Base-by-base conservation (phyloP, 2,113 vertebrate genomes). In the Coturnix japonica region DNA sequence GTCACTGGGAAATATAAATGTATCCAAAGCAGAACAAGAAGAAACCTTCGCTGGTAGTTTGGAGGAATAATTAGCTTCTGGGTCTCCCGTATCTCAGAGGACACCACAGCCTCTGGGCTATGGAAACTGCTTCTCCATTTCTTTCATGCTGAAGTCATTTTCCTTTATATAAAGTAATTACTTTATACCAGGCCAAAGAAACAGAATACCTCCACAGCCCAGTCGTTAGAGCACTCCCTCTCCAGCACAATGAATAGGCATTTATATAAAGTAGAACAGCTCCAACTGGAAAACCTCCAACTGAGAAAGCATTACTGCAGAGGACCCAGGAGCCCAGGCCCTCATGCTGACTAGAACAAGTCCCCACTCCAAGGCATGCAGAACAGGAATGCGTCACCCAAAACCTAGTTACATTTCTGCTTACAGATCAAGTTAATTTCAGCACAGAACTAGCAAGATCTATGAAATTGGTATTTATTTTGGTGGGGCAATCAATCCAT, bases 261-360 rank as follows among this genome's bases (percentile, higher is more conserved):
- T 95, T 95, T 95, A 91, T 91, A 96, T 81, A 90, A 94, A 95
- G 64, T 37, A 90, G 47, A 90, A 93, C 47, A n/a, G 85, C 35
- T 95, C 92, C 95, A 94, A 93, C 82, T 93, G 94, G 95, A 95
- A 91, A 93, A 86, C 53, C 26, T 95, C 94, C 94, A 96, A 18
- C 64, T 39, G n/a, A 95, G 77, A 84, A 95, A 91, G 85, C 70
- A 93, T 91, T 92, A 90, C 88, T 91, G 93, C 93, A 95, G 94
- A 95, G 87, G 35, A 94, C 88, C 82, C 85, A 83, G 80, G 64
- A 91, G 85, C 77, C 82, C 59, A 46, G 82, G 76, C 47, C 51
- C n/a, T 88, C 69, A 26, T 3, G 22, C 60, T 80, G 82, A 64
- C 75, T 77, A 83, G 39, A 79, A 67, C 72, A 83, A 90, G 82